Percentiles rank a stretch among this genome's conserved stretches.
phyloP scores from a whole-genome alignment of 1,140 invertebrate species.

The Musca vetustissima region DNA sequence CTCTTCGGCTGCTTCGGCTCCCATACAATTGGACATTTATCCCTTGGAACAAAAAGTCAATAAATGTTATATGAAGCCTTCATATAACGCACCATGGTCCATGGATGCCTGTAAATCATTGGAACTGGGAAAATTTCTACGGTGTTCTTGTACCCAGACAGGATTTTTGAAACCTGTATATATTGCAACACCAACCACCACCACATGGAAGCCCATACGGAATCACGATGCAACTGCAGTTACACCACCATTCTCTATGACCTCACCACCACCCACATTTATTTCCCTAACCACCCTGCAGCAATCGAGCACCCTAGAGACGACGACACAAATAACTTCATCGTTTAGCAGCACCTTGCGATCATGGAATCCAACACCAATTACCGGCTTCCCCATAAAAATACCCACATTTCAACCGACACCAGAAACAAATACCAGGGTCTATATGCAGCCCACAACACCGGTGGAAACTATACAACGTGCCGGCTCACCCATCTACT shows the following conservation, averaged over 20 bases:
- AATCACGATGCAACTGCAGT: not conserved
- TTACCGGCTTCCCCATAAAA: not conserved
- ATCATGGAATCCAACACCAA: not conserved
- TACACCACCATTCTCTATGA: not conserved
- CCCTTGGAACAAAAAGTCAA: not conserved
- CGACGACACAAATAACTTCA: not conserved
- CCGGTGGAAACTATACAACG: not conserved
- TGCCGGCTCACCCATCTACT: not conserved
- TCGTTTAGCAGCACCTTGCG: no score
- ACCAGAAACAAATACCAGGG: not conserved
- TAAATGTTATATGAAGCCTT: constrained; percentile 11
- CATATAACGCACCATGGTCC: not conserved
- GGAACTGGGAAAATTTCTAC: constrained; percentile 1
- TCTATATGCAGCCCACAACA: not conserved
- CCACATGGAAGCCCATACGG: not conserved
- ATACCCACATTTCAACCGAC: not conserved
- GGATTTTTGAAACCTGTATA: not conserved
- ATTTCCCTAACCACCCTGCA: constrained; percentile 4
- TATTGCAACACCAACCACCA: not conserved
- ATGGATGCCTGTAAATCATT: not conserved
- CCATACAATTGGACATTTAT: constrained; percentile 7
- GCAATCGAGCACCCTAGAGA: not conserved
- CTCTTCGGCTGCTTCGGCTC: no score
- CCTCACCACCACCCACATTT: not conserved
- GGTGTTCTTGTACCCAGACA: not conserved